Evolutionary conservation across 1,140 invertebrate genomes (phyloP).

Genomic region (Pseudomyrmex flavicornis): DNA sequence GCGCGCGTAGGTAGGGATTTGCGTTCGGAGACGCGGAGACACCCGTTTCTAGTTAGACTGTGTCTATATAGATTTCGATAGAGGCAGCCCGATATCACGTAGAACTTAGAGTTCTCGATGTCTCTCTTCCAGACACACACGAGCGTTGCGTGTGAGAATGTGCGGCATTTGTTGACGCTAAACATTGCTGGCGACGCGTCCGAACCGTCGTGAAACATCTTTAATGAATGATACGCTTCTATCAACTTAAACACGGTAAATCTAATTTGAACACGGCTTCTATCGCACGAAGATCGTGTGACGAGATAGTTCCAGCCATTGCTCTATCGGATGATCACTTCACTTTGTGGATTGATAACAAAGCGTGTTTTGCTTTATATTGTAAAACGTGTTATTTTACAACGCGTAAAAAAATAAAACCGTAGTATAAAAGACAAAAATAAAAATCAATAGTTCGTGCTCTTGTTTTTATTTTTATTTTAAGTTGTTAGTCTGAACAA

Average conservation of each 20-base stretch:
- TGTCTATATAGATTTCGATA: constrained; percentile 36
- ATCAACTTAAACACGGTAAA: constrained; percentile 9
- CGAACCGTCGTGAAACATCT: constrained; percentile 3
- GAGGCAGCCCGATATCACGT: constrained; percentile 24
- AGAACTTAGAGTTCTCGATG: constrained; percentile 14
- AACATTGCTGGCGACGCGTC: constrained; percentile 26
- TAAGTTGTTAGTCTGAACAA: no score
- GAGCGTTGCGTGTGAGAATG: neutral
- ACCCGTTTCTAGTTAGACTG: constrained; percentile 14
- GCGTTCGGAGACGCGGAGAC: neutral
- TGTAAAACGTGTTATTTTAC: no score
- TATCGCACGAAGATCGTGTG: neutral
- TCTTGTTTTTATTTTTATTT: no score
- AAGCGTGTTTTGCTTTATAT: no score
- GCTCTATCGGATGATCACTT: neutral
- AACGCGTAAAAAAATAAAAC: no score
- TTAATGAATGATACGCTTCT: constrained; percentile 29
- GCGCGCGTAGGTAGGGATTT: neutral
- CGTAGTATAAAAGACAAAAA: no score
- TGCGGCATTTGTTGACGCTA: constrained; percentile 33
- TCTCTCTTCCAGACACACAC: neutral
- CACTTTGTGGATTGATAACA: neutral
- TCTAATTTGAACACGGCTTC: constrained; percentile 19
- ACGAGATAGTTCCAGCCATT: neutral
- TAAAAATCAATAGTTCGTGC: no score